These are phyloP conservation scores for Varecia variegata DNA, from an alignment of 2,797 vertebrate species.

Conservation along the genomic window DNA sequence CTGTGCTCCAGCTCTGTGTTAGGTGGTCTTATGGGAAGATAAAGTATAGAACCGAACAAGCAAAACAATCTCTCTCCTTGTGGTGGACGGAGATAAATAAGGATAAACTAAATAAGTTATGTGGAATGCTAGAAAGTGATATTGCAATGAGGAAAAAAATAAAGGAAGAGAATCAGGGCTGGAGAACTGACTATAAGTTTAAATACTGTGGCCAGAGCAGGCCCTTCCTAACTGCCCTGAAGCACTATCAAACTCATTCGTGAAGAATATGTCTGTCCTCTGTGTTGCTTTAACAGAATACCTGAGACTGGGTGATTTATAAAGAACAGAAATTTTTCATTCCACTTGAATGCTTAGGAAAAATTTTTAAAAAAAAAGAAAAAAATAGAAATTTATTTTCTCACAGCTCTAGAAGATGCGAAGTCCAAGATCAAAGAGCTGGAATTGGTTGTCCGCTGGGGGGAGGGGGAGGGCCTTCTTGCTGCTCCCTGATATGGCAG, in stretches of 20 bases:
- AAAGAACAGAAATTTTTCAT: background rate
- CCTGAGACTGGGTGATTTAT: background rate
- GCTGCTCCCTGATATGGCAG: rapidly evolving
- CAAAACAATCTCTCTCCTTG: background rate
- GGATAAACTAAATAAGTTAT: background rate
- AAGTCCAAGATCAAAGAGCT: background rate
- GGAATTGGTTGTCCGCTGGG: background rate
- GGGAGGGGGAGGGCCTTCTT: too few species aligned
- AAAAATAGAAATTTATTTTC: background rate
- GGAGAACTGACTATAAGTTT: background rate
- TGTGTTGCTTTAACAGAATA: background rate
- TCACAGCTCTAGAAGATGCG: background rate
- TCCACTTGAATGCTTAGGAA: too few species aligned
- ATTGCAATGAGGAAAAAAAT: too few species aligned
- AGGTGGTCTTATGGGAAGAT: background rate
- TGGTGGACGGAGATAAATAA: background rate
- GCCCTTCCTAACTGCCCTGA: background rate
- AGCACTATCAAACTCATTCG: background rate
- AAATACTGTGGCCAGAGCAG: background rate
- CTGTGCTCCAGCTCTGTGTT: background rate
- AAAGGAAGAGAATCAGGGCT: background rate
- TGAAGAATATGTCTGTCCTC: background rate
- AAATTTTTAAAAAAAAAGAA: too few species aligned
- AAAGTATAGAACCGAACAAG: background rate
- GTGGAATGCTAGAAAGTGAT: background rate